Percentiles rank a stretch among this genome's conserved stretches.
These are phyloP conservation scores for Allenopithecus nigroviridis DNA, from an alignment of 2,797 vertebrate genomes.

Conservation along the genomic window DNA sequence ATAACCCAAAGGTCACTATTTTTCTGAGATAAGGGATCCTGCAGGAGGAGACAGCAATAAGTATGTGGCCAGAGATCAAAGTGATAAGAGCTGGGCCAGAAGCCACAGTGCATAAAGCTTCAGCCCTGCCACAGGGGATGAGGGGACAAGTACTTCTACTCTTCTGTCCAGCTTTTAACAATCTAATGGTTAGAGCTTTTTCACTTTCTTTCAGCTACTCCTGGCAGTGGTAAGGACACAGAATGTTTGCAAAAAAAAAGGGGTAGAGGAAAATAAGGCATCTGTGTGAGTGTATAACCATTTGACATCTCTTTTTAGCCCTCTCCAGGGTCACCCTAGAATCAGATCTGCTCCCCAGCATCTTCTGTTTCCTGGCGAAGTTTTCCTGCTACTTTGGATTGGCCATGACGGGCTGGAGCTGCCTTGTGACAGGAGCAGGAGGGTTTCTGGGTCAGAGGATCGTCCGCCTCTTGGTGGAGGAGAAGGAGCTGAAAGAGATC, in stretches of 20 bases:
- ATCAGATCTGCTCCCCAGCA: not conserved
- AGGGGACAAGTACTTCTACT: not conserved
- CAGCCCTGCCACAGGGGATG: not conserved
- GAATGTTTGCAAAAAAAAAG: not conserved
- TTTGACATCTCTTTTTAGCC: not conserved
- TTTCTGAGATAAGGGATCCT: not conserved
- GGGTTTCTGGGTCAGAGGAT: constrained; percentile 93
- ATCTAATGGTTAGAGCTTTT: constrained; percentile 1
- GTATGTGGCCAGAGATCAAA: not conserved
- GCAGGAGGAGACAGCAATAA: not conserved
- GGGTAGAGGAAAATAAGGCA: not conserved
- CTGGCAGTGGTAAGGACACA: fast-evolving
- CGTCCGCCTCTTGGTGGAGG: constrained; percentile 88
- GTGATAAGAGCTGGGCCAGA: not conserved
- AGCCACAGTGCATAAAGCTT: not conserved
- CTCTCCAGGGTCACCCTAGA: not conserved
- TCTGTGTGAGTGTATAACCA: not conserved
- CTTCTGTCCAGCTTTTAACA: not conserved
- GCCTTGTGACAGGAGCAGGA: constrained; percentile 93
- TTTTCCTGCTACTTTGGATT: constrained; percentile 39
- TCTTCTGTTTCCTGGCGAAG: fast-evolving
- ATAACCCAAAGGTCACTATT: not conserved
- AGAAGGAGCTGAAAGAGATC: constrained; percentile 87
- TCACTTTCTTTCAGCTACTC: not conserved
- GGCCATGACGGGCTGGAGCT: constrained; percentile 86